phyloP scores from a whole-genome alignment of 2,888 invertebrate species.

The Ochropacha duplaris region DNA sequence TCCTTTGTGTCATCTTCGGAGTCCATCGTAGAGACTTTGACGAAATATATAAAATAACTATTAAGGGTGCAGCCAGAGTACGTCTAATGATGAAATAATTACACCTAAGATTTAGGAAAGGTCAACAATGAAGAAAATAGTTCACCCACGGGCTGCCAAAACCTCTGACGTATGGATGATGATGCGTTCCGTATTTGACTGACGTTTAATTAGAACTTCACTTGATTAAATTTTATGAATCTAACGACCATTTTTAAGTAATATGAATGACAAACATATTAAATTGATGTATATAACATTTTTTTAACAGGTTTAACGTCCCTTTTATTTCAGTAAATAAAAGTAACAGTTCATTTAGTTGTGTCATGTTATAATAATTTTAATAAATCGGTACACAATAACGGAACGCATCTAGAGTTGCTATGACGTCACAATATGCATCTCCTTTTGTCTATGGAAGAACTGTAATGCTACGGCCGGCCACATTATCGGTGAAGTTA shows the following conservation, averaged over 20 bases:
- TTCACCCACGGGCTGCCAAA: slow-evolving; percentile 84
- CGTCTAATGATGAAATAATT: slow-evolving; percentile 80
- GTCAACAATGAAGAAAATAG: slow-evolving; percentile 84
- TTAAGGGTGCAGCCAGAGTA: slow-evolving; percentile 70
- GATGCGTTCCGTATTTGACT: slow-evolving; percentile 19
- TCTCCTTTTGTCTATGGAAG: too few species aligned
- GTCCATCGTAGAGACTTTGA: slow-evolving; percentile 87
- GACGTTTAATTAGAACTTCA: slow-evolving; percentile 3
- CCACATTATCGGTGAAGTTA: too few species aligned
- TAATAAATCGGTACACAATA: too few species aligned
- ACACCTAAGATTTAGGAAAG: slow-evolving; percentile 84
- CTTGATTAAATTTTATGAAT: not conserved
- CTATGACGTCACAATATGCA: too few species aligned
- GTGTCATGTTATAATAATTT: too few species aligned
- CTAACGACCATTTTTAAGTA: not conserved
- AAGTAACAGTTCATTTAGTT: too few species aligned
- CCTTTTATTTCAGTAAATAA: too few species aligned
- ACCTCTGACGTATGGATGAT: slow-evolving; percentile 72
- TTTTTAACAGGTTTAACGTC: too few species aligned
- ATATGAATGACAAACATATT: too few species aligned
- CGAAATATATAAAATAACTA: slow-evolving; percentile 69
- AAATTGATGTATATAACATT: too few species aligned
- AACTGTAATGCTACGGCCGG: too few species aligned
- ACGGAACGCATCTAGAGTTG: too few species aligned
- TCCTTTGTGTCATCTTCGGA: slow-evolving; percentile 97